phyloP scores from a whole-genome alignment of 1,140 invertebrate genomes.

The Gryllus bimaculatus region DNA sequence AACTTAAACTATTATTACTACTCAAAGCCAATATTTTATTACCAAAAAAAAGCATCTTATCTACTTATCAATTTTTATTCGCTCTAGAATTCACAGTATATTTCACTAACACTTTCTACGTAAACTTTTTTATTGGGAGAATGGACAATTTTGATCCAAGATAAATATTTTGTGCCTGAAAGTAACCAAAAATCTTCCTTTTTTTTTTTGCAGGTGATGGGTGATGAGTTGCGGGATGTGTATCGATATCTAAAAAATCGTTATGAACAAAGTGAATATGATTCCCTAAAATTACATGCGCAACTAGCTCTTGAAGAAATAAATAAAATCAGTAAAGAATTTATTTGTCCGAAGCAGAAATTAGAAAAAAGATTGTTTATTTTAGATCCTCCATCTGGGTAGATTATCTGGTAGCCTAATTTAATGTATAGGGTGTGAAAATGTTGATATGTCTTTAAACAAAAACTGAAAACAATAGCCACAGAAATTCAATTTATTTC shows the following conservation, averaged over 20 bases:
- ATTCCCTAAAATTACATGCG: slow-evolving; percentile 57
- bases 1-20: no score
- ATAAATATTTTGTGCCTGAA: neutral
- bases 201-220: slow-evolving; percentile 41
- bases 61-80: no score
- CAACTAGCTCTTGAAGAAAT: slow-evolving; percentile 68
- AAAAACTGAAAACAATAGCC: neutral
- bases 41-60: no score
- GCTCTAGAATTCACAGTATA: no score
- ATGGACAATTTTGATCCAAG: no score
- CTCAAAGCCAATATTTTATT: no score
- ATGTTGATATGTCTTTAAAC: no score
- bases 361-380: slow-evolving; percentile 53
- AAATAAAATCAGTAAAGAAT: slow-evolving; percentile 53
- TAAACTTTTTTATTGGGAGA: no score
- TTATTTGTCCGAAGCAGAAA: slow-evolving; percentile 46
- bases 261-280: slow-evolving; percentile 53
- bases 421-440: neutral
- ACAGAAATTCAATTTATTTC: neutral
- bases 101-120: no score
- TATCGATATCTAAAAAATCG: slow-evolving; percentile 59
- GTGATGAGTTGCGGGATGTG: slow-evolving; percentile 52
- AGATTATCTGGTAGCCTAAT: neutral
- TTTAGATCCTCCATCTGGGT: slow-evolving; percentile 14
- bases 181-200: neutral